These are phyloP conservation scores for Micromys minutus DNA, from an alignment of 2,113 vertebrate species.

Conservation along the genomic window DNA sequence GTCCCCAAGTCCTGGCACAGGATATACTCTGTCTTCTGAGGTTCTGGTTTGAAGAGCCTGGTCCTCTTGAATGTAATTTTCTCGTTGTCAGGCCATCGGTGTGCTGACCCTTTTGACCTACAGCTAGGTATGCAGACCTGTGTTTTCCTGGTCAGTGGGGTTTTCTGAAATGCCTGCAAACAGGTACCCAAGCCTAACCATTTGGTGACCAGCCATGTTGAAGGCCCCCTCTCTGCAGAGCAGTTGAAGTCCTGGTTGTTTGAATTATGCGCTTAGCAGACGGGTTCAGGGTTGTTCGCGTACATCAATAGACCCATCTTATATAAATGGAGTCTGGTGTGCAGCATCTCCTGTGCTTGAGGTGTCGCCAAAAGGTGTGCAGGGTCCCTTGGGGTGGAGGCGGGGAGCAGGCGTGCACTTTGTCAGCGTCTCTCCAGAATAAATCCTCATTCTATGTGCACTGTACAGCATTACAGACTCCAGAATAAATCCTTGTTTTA, in stretches of 20 bases:
- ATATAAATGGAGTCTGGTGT: neutral
- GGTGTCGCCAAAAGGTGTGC: neutral
- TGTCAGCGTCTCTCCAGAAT: neutral
- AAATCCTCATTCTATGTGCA: neutral
- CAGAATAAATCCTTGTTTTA: too few relatives aligned
- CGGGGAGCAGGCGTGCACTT: neutral
- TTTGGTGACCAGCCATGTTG: neutral
- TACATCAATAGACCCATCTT: neutral
- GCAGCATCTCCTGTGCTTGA: neutral
- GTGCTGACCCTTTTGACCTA: neutral
- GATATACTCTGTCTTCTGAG: neutral
- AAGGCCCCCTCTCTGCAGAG: neutral
- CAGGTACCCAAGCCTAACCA: neutral
- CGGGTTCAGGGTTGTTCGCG: neutral
- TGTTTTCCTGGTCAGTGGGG: neutral
- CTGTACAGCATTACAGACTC: too few relatives aligned
- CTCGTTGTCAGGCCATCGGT: neutral
- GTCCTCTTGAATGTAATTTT: neutral
- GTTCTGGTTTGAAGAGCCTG: neutral
- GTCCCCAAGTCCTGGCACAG: neutral
- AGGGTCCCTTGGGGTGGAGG: neutral
- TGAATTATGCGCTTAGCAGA: neutral
- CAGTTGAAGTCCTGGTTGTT: neutral
- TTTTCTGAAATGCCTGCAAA: neutral
- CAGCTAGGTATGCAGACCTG: neutral